Evolutionary conservation across 2,113 vertebrate genomes (phyloP).

Genomic region (Lathamus discolor): DNA sequence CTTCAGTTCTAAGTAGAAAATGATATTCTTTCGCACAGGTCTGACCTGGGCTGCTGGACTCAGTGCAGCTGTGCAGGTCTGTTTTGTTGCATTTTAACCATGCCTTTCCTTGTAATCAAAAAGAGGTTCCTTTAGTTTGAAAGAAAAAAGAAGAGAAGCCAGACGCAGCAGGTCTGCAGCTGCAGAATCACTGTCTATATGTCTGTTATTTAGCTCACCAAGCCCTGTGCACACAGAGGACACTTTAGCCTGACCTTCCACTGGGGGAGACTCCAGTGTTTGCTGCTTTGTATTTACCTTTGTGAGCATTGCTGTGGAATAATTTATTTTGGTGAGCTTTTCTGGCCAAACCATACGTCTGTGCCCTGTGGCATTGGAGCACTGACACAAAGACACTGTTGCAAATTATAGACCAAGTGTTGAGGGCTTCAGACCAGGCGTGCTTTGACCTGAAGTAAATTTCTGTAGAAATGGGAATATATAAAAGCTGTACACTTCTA

Average conservation of each 20-base stretch:
- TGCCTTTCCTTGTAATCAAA: neutral
- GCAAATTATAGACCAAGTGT: neutral
- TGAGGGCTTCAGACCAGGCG: neutral
- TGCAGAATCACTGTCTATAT: neutral
- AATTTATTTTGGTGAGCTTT: slow-evolving; percentile 13
- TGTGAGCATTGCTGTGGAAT: neutral
- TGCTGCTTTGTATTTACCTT: neutral
- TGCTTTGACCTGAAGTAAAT: slow-evolving; percentile 16
- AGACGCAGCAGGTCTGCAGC: neutral
- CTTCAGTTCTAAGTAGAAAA: neutral
- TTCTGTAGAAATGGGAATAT: neutral
- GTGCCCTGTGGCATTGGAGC: neutral
- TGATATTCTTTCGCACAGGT: neutral
- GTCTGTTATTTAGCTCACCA: neutral
- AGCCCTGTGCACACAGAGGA: neutral
- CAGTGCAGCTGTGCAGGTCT: neutral
- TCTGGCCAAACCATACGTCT: neutral
- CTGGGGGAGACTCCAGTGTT: neutral
- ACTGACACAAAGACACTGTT: neutral
- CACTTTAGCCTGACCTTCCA: neutral
- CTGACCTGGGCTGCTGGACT: neutral
- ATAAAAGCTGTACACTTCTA: neutral
- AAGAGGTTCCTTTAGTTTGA: neutral
- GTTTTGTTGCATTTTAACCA: neutral
- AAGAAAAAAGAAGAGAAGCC: neutral